Evolutionary conservation across 1,140 invertebrate species (phyloP), one percentile per base, ranked within the genome.

Genomic region (Hyposmocoma kahamanoa): DNA sequence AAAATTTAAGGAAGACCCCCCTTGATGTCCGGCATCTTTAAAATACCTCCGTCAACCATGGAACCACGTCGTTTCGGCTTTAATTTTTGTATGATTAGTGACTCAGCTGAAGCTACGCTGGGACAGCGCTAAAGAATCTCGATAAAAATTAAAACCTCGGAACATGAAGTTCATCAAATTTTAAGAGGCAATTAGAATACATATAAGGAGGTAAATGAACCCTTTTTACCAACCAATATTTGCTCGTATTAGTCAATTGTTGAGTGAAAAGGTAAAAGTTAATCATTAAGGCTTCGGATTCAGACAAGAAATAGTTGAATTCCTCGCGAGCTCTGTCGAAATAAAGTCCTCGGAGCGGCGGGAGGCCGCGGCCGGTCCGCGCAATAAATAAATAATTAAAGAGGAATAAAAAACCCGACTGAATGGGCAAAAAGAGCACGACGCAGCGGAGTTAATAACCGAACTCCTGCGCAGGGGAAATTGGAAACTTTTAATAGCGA

Each of bases 41-140:
- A 54, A 67, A 79, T 72, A 67, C 56, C 61, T 69, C 51, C 61
- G 56, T 52, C 54, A 62, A 66, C 57, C 59, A 66, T 53, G 50
- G 60, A 66, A 69, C 59, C 55, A 10, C 46, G 39, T 62, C 59
- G 67, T 67, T 73, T 68, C 59, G 59, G 59, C 42, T 45, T 53
- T 63, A 71, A 78, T 72, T 69, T 74, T 66, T 54, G 55, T 59
- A 69, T 73, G 67, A 75, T 75, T 69, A 72, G 67, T 72, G 62
- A 70, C 50, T 66, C 55, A 34, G 56, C 47, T 56, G 56, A 51
- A 47, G 41, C 42, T 45, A 48, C 60, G 47, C 48, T 56, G 61
- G 63, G 64, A 69, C 59, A 67, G 52, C 59, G 57, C 61, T 69
- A 48, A 64, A 59, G 55, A 48, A 53, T 58, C 43, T 44, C 30